phyloP scores from a whole-genome alignment of 2,113 vertebrate species.

The Amia ocellicauda region DNA sequence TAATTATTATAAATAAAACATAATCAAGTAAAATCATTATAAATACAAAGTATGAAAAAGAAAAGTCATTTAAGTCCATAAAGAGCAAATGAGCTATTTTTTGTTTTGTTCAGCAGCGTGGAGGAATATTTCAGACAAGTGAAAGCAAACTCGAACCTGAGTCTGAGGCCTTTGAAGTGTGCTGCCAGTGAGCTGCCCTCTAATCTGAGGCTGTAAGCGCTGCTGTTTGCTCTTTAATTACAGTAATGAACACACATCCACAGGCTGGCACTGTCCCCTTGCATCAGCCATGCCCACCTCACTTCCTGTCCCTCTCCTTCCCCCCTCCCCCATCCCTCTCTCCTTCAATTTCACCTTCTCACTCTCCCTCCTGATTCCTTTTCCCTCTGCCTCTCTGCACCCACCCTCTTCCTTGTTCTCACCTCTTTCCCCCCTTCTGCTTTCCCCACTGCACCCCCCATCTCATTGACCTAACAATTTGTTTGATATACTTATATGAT shows the following conservation, averaged over 20 bases:
- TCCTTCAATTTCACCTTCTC: constrained; percentile 9
- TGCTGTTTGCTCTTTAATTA: constrained; percentile 26
- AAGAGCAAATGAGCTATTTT: no score
- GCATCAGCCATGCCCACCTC: background rate
- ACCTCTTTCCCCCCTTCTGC: no score
- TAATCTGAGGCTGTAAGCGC: background rate
- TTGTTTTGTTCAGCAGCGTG: no score
- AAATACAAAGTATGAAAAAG: no score
- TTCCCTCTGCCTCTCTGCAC: constrained; percentile 24
- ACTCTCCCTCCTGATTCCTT: background rate
- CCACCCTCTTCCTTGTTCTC: constrained; percentile 22
- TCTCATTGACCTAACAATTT: no score
- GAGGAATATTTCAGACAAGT: constrained; percentile 11
- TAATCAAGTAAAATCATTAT: background rate
- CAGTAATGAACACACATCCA: constrained; percentile 22
- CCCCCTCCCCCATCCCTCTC: background rate
- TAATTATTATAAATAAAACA: no score
- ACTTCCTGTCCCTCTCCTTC: background rate
- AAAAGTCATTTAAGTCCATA: no score
- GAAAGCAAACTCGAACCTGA: constrained; percentile 18
- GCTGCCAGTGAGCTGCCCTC: background rate
- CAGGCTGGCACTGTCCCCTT: constrained; percentile 23
- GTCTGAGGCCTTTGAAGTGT: constrained; percentile 15
- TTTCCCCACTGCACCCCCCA: no score
- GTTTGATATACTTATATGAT: no score